Base-by-base conservation (phyloP, 1,140 invertebrate species). In the Apis florea region DNA sequence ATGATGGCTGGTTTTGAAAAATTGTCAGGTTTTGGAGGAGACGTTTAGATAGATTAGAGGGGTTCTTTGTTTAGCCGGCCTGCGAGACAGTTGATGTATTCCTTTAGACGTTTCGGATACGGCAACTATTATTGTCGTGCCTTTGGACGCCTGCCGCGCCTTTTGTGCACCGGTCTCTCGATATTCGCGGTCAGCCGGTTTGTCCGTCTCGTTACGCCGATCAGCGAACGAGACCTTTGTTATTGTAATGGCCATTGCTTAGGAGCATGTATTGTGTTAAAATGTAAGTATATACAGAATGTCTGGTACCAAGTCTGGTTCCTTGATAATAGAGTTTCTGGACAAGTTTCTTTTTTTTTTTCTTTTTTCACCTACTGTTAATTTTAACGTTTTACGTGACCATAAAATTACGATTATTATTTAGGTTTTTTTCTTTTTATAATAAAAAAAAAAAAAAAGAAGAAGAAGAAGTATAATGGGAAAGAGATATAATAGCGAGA, bases 191-290 rank as follows among this genome's bases (percentile, higher is more conserved):
- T 74, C 49, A 49, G 68, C 53, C 51, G 17, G 59, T 19, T 66
- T 71, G 49, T 13, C 31, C 49, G 49, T 21, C 51, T 74, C 58
- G 58, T 74, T 74, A 63, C 72, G 59, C 72, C 47, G 59, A 74
- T 74, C 73, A 63, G 19, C 59, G 59, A 75, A 47, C 54, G 13
- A 73, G 56, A 73, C 70, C 59, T 73, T 73, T 73, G 70, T 73
- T 47, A 73, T 73, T 73, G 70, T 73, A 73, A 73, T 73, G 47
- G 70, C 3, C 54, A 12, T 24, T 47, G 70, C 40, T 59, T 61
- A 59, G 54, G 11, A 54, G 51, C 10, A 12, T 11, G 56, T 10
- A 73, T 71, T 71, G 69, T 71, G 69, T 56, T 26, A 56, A 19
- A 54, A 58, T 47, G 69, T 13, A 26, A 53, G 49, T 24, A 13